phyloP scores from a whole-genome alignment of 1,140 invertebrate genomes.

The Microplitis demolitor region DNA sequence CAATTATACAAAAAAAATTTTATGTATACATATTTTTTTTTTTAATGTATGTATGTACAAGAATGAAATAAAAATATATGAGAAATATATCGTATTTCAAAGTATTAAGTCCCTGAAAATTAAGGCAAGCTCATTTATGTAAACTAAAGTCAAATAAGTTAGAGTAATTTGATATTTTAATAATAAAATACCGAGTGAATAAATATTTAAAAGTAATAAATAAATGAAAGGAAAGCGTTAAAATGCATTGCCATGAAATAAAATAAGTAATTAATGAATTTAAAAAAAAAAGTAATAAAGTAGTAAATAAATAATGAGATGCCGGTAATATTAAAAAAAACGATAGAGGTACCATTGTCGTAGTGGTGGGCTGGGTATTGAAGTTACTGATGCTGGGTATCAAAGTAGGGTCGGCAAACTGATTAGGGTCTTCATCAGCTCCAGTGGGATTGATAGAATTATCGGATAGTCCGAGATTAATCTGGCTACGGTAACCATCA shows the following conservation, averaged over 20 bases:
- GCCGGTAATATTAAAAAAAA: constrained; percentile 36
- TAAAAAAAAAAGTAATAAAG: constrained; percentile 3
- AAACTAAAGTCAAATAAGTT: not conserved
- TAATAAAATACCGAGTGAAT: no score
- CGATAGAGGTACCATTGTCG: constrained; percentile 54
- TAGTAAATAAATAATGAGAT: constrained; percentile 3
- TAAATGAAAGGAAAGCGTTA: constrained; percentile 9
- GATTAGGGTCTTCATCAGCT: constrained; percentile 40
- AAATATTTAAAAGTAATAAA: not conserved
- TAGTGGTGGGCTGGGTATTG: constrained; percentile 44
- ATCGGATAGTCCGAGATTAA: constrained; percentile 54
- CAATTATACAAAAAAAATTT: constrained; percentile 15
- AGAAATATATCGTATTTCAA: constrained; percentile 40
- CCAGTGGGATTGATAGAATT: constrained; percentile 50
- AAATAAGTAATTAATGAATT: constrained; percentile 16
- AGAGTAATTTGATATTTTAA: not conserved
- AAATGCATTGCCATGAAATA: constrained; percentile 25
- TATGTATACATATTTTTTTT: not conserved
- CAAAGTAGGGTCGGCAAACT: constrained; percentile 29
- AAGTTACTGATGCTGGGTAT: constrained; percentile 44
- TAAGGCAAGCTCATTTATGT: constrained; percentile 18
- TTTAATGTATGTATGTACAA: constrained; percentile 2
- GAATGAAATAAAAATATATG: constrained; percentile 24
- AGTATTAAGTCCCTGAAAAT: constrained; percentile 38
- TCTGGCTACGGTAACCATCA: constrained; percentile 45